Evolutionary conservation across 2,113 vertebrate genomes (phyloP).

Genomic region (Struthio camelus): DNA sequence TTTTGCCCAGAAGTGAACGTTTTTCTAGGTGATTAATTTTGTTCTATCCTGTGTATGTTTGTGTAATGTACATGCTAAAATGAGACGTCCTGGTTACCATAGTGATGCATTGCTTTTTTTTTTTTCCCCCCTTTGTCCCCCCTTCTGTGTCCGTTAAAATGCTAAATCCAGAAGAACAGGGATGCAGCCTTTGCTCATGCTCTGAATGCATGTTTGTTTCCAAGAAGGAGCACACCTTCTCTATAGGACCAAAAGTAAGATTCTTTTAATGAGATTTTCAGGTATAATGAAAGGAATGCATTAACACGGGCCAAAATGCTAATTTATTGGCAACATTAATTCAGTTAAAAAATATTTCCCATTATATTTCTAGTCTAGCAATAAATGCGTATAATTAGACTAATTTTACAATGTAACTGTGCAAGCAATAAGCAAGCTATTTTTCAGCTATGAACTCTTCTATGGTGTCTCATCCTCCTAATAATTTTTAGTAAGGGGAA

Average conservation of each 20-base stretch:
- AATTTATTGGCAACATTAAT: neutral
- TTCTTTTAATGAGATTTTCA: neutral
- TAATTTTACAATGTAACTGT: neutral
- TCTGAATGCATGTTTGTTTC: neutral
- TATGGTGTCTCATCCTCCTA: neutral
- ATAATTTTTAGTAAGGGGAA: neutral
- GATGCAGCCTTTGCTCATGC: neutral
- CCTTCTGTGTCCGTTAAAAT: neutral
- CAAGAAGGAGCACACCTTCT: neutral
- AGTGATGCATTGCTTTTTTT: neutral
- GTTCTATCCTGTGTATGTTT: neutral
- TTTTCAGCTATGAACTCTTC: neutral
- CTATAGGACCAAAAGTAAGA: neutral
- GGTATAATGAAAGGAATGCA: neutral
- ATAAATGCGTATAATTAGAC: neutral
- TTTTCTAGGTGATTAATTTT: constrained; percentile 1
- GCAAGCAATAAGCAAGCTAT: neutral
- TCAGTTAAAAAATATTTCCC: neutral
- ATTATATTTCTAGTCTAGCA: neutral
- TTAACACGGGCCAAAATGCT: neutral
- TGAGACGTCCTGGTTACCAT: constrained; percentile 56
- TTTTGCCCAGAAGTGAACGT: neutral
- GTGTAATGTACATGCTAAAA: neutral
- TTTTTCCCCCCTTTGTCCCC: too few relatives aligned
- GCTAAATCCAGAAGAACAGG: neutral